Evolutionary conservation across 92 coral and sea anemone genomes (phyloP), one percentile per base, ranked within the genome.

Genomic region (Isaurus tuberculatus): DNA sequence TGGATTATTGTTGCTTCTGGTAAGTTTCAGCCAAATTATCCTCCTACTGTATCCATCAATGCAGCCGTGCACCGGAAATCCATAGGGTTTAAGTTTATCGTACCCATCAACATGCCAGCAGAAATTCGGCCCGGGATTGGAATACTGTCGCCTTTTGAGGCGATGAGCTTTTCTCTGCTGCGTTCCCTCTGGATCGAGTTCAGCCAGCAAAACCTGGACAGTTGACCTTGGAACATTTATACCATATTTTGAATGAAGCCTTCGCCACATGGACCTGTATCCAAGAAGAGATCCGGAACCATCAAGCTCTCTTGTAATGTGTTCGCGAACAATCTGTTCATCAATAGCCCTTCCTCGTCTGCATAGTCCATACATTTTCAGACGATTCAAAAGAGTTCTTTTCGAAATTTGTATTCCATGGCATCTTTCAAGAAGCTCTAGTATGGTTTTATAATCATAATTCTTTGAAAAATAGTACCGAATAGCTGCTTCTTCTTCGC

Each of bases 181-280:
- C n/a, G 86, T 33, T 69, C 86, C 86, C 51, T 69, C 86, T 86
- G 89, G 89, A 79, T 86, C 86, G 28, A 86, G 83, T 17, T 65
- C 85, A 14, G 66, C 17, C 46, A 86, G 51, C 25, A 86, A 28
- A 40, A 25, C 61, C 65, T 79, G 79, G 13, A 79, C 80, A 28
- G 80, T 46, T 28, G 81, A 79, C 79, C 86, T 70, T 81, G 89
- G 60, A 17, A 80, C 81, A 57, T 69, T 70, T 29, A 86, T 86
- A 17, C 86, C 86, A 72, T 87, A 87, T 40, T 72, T 87, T 9
- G 87, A 81, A 32, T 87, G 83, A 31, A 79, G 72, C 70, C 61
- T 86, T 69, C 86, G 51, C 89, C 81, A 86, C 89, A 86, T 80
- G 30, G 89, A 78, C 71, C 83, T 81, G 80, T 86, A 85, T 42